phyloP scores from a whole-genome alignment of 2,888 invertebrate genomes.

The Habrosyne pyritoides region DNA sequence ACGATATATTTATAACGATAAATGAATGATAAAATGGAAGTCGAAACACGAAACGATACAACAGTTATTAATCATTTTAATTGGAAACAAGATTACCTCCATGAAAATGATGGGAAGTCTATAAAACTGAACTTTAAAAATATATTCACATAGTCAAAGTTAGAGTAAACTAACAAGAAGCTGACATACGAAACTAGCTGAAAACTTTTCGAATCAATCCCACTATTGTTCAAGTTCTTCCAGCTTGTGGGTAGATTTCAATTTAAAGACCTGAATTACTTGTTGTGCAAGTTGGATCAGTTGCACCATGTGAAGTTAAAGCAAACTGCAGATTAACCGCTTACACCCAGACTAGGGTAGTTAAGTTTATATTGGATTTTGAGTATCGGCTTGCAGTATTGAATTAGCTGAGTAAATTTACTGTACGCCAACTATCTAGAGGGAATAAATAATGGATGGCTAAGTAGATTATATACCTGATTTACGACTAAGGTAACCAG shows the following conservation, averaged over 20 bases:
- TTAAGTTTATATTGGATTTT: constrained; percentile 32
- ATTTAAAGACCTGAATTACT: constrained; percentile 46
- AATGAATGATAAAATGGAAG: too few species aligned
- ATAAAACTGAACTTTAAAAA: constrained; percentile 19
- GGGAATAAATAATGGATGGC: constrained; percentile 1
- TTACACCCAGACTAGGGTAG: constrained; percentile 22
- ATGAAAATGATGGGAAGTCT: constrained; percentile 12
- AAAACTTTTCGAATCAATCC: constrained; percentile 40
- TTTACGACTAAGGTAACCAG: not conserved
- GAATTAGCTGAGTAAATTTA: constrained; percentile 13
- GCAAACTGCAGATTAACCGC: constrained; percentile 45
- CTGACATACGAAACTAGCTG: constrained; percentile 17
- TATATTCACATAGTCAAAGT: constrained; percentile 21
- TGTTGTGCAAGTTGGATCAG: constrained; percentile 32
- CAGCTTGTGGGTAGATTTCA: constrained; percentile 39
- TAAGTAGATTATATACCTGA: not conserved
- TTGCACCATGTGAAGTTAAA: constrained; percentile 34
- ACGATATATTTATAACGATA: too few species aligned
- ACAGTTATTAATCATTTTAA: too few species aligned
- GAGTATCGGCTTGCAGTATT: constrained; percentile 15
- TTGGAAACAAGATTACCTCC: too few species aligned
- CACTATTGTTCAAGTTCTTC: constrained; percentile 25
- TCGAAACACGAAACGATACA: too few species aligned
- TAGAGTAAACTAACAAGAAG: constrained; percentile 26
- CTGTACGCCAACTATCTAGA: constrained; percentile 8